Evolutionary conservation across 1,140 invertebrate genomes (phyloP), one percentile per base, ranked within the genome.

Genomic region (Euglossa dilemma): DNA sequence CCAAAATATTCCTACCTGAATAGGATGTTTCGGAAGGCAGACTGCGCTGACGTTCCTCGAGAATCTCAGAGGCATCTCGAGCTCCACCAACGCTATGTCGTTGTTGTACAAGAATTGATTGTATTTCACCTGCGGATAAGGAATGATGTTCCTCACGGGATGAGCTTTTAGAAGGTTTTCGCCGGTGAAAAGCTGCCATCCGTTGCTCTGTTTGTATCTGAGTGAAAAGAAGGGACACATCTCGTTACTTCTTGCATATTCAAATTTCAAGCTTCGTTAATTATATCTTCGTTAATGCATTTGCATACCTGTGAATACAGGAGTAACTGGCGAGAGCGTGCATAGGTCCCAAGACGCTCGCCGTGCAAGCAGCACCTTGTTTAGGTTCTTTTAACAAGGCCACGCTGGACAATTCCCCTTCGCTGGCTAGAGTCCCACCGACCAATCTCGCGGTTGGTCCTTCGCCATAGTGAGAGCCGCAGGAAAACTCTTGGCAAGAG

Each of bases 101-200:
- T 96, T 95, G 52, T 94, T 94, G 80, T 95, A 96, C 69, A 95
- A 92, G 84, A 96, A 95, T 87, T 95, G 95, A 86, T 95, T 95
- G 88, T 95, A 96, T 92, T 96, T 96, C 0, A 95, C 95, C 94
- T 96, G 93, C 71, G 95, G 95, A 91, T 96, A 95, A 18, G 95
- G 92, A 59, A 96, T 91, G 36, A 96, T 95, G 85, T 89, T 93
- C 76, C 91, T 94, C 50, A 94, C 93, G 23, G 71, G 73, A 66
- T 91, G 85, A 4, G 91, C 90, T 50, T 92, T 92, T 12, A 92
- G n/a, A 50, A 93, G 83, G 80, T 93, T 92, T 43, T 93, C 94
- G 64, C 94, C 95, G 6, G 94, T 93, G 76, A 94, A 95, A 12
- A 95, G 90, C 84, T 92, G 88, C 94, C 94, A 94, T 71, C 78